Percentiles rank a stretch among this genome's conserved stretches.
Conservation (phyloP, 1,140 invertebrate genomes). For the Chrysomallon squamiferum region DNA sequence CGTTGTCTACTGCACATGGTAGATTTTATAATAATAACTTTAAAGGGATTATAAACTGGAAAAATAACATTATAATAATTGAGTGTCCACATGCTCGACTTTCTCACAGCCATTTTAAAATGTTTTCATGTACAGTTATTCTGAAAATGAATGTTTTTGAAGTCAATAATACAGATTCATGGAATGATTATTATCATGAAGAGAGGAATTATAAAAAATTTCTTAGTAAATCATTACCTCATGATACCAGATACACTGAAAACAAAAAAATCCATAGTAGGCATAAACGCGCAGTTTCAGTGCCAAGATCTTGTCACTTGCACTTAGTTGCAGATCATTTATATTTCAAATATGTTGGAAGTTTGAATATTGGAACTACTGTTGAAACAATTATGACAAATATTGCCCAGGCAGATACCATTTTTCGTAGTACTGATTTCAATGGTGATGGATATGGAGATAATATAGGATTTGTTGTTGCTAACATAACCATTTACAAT, state of each 20-base stretch:
- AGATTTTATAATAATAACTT: no score
- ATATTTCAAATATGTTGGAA: conserved; percentile 36
- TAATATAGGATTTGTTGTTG: conserved; percentile 50
- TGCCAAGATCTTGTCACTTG: conserved; percentile 23
- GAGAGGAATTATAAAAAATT: background rate
- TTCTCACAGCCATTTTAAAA: no score
- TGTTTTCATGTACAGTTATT: no score
- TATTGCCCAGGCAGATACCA: conserved; percentile 38
- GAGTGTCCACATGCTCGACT: no score
- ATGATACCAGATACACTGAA: background rate
- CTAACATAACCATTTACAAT: conserved; percentile 37
- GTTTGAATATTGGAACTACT: conserved; percentile 22
- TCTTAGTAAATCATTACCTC: background rate
- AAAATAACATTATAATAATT: no score
- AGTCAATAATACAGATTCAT: no score
- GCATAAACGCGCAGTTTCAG: background rate
- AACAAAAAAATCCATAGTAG: background rate
- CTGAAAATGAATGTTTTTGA: no score
- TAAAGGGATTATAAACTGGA: no score
- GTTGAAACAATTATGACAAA: conserved; percentile 38
- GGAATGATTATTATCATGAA: no score
- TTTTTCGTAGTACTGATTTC: conserved; percentile 50
- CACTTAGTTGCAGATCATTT: conserved; percentile 45
- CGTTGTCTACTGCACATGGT: no score
- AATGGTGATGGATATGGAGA: conserved; percentile 47